A percentile compares a stretch with the other conserved stretches of the same genome.
Conservation (phyloP, 2,797 vertebrate genomes). For the Capromys pilorides region DNA sequence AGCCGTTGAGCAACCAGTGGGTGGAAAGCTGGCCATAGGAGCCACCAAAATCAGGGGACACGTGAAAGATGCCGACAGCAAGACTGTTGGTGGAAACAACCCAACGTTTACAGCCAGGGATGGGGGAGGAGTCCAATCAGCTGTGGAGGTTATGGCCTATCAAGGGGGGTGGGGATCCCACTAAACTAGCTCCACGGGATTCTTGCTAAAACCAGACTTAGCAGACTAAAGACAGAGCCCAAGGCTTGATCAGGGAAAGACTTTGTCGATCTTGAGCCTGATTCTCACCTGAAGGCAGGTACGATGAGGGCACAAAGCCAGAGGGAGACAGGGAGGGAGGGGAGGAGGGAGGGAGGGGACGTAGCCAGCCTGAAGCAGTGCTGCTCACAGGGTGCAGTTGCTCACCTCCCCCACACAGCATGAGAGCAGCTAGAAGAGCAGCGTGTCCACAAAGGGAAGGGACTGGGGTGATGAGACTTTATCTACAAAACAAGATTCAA, state of each 20-base stretch:
- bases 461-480: not conserved
- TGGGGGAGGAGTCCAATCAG: not conserved
- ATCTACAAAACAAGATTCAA: not conserved
- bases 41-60: not conserved
- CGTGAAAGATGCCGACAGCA: not conserved
- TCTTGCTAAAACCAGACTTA: not conserved
- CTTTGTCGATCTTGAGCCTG: not conserved
- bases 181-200: not conserved
- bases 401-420: not conserved
- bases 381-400: not conserved
- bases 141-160: not conserved
- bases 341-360: too few relatives aligned
- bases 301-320: not conserved
- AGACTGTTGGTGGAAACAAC: not conserved
- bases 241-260: not conserved
- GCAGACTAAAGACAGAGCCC: not conserved
- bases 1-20: not conserved
- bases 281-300: not conserved
- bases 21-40: not conserved
- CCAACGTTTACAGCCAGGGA: not conserved
- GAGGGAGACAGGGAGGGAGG: not conserved
- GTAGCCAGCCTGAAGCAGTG: not conserved
- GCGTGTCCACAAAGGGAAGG: accelerated
- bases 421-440: not conserved
- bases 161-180: not conserved